Percentiles rank a stretch among this genome's conserved stretches.
Conservation (phyloP, 1,140 invertebrate genomes). For the Drosophila ananassae region DNA sequence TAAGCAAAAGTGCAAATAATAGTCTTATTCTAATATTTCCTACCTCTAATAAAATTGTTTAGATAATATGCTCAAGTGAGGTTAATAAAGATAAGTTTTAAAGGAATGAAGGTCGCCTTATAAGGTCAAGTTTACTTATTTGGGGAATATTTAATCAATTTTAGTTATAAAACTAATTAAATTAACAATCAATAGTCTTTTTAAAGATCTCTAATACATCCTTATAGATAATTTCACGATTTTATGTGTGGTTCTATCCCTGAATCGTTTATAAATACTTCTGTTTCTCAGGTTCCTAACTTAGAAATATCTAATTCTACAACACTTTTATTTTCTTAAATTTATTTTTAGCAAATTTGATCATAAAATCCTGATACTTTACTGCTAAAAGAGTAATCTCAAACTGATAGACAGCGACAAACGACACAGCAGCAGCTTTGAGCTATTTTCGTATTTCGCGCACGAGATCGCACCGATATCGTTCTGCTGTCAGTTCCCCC, state of each 20-base stretch:
- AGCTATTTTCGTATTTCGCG: slow-evolving; percentile 66
- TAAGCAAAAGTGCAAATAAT: background rate
- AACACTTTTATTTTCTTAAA: too few species aligned
- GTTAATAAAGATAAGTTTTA: slow-evolving; percentile 4
- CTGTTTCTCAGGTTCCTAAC: too few species aligned
- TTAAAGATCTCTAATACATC: background rate
- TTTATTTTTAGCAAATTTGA: background rate
- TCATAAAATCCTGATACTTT: background rate
- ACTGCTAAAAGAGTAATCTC: slow-evolving; percentile 17
- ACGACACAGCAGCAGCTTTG: slow-evolving; percentile 41
- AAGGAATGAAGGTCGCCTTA: background rate
- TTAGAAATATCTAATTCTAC: too few species aligned
- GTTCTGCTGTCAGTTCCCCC: background rate
- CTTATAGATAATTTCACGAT: too few species aligned
- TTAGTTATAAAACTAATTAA: background rate
- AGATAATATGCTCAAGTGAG: slow-evolving; percentile 1
- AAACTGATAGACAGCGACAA: slow-evolving; percentile 44
- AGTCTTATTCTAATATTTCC: slow-evolving; percentile 6
- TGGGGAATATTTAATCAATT: background rate
- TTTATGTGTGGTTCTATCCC: too few species aligned
- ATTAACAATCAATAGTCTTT: background rate
- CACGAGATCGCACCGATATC: slow-evolving; percentile 70
- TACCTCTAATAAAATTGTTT: background rate
- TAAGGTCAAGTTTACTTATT: background rate
- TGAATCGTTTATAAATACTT: too few species aligned